Evolutionary conservation across 2,888 invertebrate species (phyloP), one percentile per base, ranked within the genome.

Genomic region (Amphipoea oculea): DNA sequence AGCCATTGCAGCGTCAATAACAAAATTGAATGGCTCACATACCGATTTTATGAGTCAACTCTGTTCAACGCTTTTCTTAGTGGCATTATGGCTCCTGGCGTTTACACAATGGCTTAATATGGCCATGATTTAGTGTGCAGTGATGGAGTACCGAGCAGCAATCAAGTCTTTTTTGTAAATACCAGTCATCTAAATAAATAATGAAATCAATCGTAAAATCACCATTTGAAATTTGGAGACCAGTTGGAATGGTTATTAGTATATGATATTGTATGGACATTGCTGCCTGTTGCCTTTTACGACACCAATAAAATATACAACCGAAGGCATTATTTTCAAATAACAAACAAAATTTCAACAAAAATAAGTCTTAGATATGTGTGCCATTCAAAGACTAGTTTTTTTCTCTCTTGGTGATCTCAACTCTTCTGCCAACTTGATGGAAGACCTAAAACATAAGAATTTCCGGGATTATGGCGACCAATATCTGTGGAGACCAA

Each of bases 1-100:
- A 20, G 29, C 12, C 1, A 29, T 29, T 60, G 0, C 12, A 36
- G 23, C 29, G 57, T 63, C 40, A 62, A 40, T 74, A 62, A 23
- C 69, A 76, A 76, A 65, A 83, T 62, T 76, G 63, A 57, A 82
- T 42, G n/a, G 57, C 48, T 42, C n/a, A 63, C 73, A 51, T 67
- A n/a, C 48, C n/a, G 23, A 48, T 68, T 57, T 60, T 72, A 71
- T 85, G 57, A 69, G 71, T 84, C 79, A 82, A 29, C 17, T 40
- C 54, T 78, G 60, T 73, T 78, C 54, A 78, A 51, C 2, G 40
- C 60, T 73, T 66, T 82, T 83, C 65, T 45, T 66, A 0, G 20
- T 65, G 65, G n/a, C 36, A 9, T 48, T 3, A 9, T 66, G 17
- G 17, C n/a, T 6, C 2, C 1, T 23, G 17, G 36, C 5, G 20